These are phyloP conservation scores for Scotopteryx bipunctaria DNA, from an alignment of 2,888 invertebrate genomes.

Conservation along the genomic window DNA sequence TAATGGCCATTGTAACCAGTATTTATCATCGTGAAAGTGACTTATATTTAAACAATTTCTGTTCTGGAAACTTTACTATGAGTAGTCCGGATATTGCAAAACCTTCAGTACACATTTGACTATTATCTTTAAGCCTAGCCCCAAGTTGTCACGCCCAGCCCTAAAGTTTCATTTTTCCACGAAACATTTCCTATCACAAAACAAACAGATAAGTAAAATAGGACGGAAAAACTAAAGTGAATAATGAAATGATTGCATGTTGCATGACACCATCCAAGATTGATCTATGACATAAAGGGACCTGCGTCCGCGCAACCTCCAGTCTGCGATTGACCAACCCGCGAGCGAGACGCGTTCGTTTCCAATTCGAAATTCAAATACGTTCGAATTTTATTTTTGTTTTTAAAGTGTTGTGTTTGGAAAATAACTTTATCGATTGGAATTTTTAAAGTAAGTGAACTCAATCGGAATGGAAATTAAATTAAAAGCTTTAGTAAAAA, in stretches of 20 bases:
- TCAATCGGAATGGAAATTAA: too few relatives aligned
- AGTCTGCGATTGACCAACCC: constrained; percentile 41
- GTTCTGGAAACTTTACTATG: constrained; percentile 13
- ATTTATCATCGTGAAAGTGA: not conserved
- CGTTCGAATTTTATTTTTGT: constrained; percentile 18
- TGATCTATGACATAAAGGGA: constrained; percentile 58
- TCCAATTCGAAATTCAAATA: constrained; percentile 23
- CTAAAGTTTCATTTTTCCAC: constrained; percentile 29
- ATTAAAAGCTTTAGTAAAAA: too few relatives aligned
- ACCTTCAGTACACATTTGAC: constrained; percentile 16
- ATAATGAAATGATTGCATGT: constrained; percentile 25
- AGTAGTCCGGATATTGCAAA: constrained; percentile 24
- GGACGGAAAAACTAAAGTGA: constrained; percentile 31
- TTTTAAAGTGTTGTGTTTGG: constrained; percentile 10
- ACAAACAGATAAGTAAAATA: constrained; percentile 32
- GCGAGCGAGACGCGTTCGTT: constrained; percentile 34
- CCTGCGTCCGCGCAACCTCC: constrained; percentile 55
- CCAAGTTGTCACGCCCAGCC: constrained; percentile 13
- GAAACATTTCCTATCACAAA: constrained; percentile 28
- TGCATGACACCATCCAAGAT: constrained; percentile 60
- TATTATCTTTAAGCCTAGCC: constrained; percentile 27
- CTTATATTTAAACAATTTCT: constrained; percentile 3
- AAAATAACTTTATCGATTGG: not conserved
- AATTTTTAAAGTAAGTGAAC: constrained; percentile 15
- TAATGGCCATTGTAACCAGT: too few relatives aligned